Base-by-base conservation (phyloP, 2,113 vertebrate genomes). In the Bubo scandiacus region DNA sequence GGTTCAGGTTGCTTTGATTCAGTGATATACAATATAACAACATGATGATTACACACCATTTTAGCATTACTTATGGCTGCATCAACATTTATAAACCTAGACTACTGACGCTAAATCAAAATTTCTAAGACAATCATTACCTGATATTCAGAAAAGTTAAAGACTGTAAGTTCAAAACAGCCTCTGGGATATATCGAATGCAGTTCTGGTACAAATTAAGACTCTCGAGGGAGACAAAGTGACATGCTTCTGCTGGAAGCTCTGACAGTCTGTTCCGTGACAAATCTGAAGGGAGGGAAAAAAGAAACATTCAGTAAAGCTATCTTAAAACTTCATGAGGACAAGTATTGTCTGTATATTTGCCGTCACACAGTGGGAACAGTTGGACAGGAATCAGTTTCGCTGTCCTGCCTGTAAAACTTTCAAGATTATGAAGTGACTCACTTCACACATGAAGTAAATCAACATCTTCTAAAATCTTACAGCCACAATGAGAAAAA, bases 161-260 rank as follows among this genome's bases (percentile, higher is more conserved):
- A 5, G 99, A 98, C 95, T 99, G 99, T 68, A 99, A 97, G 88
- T 99, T 99, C 85, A 99, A 57, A 95, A 99, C 97, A 87, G 98
- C 98, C 85, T 99, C 99, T 51, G 99, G 99, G 47, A 99, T 98
- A n/a, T 98, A 98, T 15, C 99, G 98, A 90, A 99, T 98, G 98
- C 99, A 99, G 97, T 99, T 99, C 98, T 99, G 99, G 96, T 99
- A 99, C 34, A 99, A 98, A 90, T 99, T 99, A 85, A 99, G 98
- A 97, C 98, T 99, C 98, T 99, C 99, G 59, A 99, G 98, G 79
- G 99, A 99, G 73, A 99, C 99, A 20, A 99, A 99, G 95, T 98
- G 97, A 95, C 99, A 99, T 2, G 98, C 98, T 97, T 99, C 99
- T 94, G 98, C 90, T 38, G 99, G 99, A 55, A 99, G 98, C 95